Percentiles rank a stretch among this genome's conserved stretches.
Conservation (phyloP, 2,113 vertebrate genomes). For the Triplophysa tibetana region DNA sequence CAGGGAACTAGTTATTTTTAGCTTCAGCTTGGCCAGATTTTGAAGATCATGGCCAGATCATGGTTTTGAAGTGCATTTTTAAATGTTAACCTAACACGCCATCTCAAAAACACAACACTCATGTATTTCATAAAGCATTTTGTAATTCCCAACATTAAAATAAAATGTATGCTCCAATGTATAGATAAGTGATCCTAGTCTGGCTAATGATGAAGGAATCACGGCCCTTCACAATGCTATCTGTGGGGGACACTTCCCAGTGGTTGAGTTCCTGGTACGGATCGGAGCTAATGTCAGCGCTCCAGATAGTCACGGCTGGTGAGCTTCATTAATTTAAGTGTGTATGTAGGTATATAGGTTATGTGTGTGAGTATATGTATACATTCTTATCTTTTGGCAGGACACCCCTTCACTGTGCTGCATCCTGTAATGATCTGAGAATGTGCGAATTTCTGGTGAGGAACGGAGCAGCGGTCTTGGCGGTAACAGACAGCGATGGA, state of each 20-base stretch:
- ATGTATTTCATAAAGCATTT: background rate
- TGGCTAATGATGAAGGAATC: slow-evolving; percentile 90
- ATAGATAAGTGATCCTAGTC: slow-evolving; percentile 87
- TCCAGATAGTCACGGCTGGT: slow-evolving; percentile 91
- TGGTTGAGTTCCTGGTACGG: slow-evolving; percentile 86
- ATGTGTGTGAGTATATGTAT: background rate
- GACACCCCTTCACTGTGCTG: slow-evolving; percentile 88
- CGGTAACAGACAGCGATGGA: slow-evolving; percentile 82
- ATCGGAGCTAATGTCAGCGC: slow-evolving; percentile 85
- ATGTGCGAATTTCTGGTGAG: slow-evolving; percentile 85
- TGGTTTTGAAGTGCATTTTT: background rate
- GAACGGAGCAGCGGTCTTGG: slow-evolving; percentile 83
- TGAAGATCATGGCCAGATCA: no score
- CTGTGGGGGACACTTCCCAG: slow-evolving; percentile 82
- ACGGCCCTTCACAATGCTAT: slow-evolving; percentile 91
- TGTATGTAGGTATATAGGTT: background rate
- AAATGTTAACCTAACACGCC: background rate
- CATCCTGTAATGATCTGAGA: slow-evolving; percentile 85
- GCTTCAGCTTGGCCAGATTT: no score
- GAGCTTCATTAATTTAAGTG: slow-evolving; percentile 50
- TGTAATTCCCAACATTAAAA: background rate
- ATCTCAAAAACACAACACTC: background rate
- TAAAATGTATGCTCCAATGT: background rate
- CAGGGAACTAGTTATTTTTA: no score
- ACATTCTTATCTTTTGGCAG: slow-evolving; percentile 59